A percentile compares a stretch with the other conserved stretches of the same genome.
phyloP scores from a whole-genome alignment of 2,797 vertebrate species.

The Fundulus diaphanus region DNA sequence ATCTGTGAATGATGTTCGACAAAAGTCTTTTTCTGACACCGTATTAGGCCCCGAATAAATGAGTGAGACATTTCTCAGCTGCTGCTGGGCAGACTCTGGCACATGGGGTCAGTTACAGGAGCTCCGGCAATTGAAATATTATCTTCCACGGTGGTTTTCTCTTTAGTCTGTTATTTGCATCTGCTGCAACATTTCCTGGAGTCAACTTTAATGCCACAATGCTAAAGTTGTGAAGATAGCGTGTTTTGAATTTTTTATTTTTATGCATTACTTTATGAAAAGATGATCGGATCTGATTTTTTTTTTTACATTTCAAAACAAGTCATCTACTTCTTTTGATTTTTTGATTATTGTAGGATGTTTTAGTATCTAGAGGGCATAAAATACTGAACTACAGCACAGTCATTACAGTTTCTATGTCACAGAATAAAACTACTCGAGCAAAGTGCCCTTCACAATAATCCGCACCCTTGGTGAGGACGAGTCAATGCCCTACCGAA shows the following conservation, averaged over 20 bases:
- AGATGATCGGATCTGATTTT: neutral
- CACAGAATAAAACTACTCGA: neutral
- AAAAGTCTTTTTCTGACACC: conserved; percentile 49
- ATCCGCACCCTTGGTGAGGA: neutral
- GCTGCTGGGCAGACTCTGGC: conserved; percentile 13
- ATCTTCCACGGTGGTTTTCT: conserved; percentile 19
- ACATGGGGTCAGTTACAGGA: conserved; percentile 23
- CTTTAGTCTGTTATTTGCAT: conserved; percentile 7
- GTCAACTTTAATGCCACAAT: neutral
- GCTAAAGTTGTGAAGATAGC: neutral
- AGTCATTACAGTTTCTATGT: neutral
- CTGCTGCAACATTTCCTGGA: neutral
- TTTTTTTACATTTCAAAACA: conserved; percentile 3
- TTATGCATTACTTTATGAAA: conserved; percentile 1
- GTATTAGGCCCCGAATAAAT: conserved; percentile 31
- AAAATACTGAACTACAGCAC: neutral
- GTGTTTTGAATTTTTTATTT: neutral
- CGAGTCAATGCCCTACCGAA: too few relatives aligned
- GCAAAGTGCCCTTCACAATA: neutral
- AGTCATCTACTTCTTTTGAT: neutral
- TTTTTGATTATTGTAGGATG: neutral
- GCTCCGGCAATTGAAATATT: conserved; percentile 20
- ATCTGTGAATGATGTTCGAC: conserved; percentile 57
- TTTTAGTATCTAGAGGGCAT: neutral
- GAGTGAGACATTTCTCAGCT: conserved; percentile 10